Percentiles rank a stretch among this genome's conserved stretches.
phyloP scores from a whole-genome alignment of 1,140 invertebrate genomes.

The Lysiphlebus fabarum region DNA sequence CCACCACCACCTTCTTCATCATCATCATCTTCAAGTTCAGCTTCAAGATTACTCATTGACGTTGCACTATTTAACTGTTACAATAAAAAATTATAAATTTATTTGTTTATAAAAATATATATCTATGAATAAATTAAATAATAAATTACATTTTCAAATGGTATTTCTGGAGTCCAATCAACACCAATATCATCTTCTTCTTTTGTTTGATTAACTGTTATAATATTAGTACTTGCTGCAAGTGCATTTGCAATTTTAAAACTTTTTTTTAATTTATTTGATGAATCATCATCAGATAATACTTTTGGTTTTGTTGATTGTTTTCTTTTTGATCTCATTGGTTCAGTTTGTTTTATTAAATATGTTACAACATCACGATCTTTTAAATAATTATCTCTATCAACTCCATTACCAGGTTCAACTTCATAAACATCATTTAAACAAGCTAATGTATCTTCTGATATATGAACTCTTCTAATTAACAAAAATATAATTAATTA shows the following conservation, averaged over 20 bases:
- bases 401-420: conserved; percentile 84
- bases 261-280: conserved; percentile 47
- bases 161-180: conserved; percentile 88
- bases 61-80: conserved; percentile 54
- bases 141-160: conserved; percentile 89
- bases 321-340: conserved; percentile 60
- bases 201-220: conserved; percentile 42
- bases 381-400: conserved; percentile 79
- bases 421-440: conserved; percentile 87
- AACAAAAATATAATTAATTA: conserved; percentile 32
- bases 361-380: conserved; percentile 88
- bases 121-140: too few relatives aligned
- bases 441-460: conserved; percentile 78
- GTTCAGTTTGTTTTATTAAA: conserved; percentile 83
- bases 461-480: conserved; percentile 91
- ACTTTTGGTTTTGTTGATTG: conserved; percentile 58
- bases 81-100: conserved; percentile 18
- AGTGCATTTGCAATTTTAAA: conserved; percentile 46
- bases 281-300: conserved; percentile 57
- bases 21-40: conserved; percentile 51
- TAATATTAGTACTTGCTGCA: conserved; percentile 33
- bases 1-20: conserved; percentile 37
- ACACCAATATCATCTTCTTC: conserved; percentile 74
- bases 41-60: conserved; percentile 53
- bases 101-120: conserved; percentile 33